Evolutionary conservation across 2,113 vertebrate species (phyloP).

Genomic region (Murina feae): DNA sequence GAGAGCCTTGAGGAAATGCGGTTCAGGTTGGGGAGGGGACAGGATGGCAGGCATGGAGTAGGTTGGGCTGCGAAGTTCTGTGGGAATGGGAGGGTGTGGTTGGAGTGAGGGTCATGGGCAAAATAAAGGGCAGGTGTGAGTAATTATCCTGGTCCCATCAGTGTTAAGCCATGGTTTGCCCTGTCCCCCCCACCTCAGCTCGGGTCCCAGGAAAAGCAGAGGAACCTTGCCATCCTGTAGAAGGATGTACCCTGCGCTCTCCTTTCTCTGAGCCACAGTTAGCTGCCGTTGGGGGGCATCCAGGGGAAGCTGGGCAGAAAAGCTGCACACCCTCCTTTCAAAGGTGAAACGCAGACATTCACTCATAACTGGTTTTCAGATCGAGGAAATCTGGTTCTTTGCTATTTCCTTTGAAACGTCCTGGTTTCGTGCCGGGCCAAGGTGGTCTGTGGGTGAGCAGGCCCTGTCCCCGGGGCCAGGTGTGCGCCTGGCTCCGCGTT

Average conservation of each 20-base stretch:
- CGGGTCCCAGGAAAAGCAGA: neutral
- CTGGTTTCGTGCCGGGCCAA: neutral
- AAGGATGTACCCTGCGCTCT: neutral
- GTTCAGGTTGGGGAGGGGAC: neutral
- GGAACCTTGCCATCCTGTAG: neutral
- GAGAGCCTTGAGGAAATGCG: neutral
- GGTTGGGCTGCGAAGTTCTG: neutral
- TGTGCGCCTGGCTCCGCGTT: neutral
- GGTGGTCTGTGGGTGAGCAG: neutral
- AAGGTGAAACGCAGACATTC: neutral
- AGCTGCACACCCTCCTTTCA: neutral
- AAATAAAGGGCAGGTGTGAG: neutral
- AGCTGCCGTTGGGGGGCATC: conserved; percentile 54
- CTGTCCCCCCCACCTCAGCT: neutral
- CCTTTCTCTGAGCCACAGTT: conserved; percentile 26
- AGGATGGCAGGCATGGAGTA: neutral
- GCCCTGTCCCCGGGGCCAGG: neutral
- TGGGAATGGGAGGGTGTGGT: neutral
- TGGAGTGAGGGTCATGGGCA: neutral
- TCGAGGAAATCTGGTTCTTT: neutral
- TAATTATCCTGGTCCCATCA: neutral
- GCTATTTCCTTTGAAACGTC: neutral
- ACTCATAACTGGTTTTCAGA: neutral
- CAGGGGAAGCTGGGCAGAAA: neutral
- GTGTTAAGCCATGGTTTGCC: neutral